Evolutionary conservation across 2,797 vertebrate genomes (phyloP).

Genomic region (Acanthornis magna): DNA sequence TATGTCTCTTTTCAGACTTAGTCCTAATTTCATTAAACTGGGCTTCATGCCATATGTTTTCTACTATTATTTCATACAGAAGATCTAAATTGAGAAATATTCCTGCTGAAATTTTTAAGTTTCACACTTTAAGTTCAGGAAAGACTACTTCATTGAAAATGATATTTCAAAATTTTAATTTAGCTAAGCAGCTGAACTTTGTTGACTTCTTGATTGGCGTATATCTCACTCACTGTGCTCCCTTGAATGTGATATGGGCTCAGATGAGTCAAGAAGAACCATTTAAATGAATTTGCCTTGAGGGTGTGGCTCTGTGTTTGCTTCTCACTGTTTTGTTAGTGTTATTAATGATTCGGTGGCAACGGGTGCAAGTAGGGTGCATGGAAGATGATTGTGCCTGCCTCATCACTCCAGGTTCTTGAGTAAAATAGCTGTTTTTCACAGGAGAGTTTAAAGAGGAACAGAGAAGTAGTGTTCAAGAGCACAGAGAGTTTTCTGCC

Average conservation of each 20-base stretch:
- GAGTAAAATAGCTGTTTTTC: neutral
- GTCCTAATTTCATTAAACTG: neutral
- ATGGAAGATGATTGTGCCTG: neutral
- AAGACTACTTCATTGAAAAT: neutral
- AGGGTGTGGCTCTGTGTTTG: neutral
- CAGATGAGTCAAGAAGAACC: neutral
- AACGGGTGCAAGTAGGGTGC: neutral
- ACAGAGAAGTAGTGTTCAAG: neutral
- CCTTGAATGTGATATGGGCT: neutral
- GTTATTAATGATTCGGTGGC: neutral
- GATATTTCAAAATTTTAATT: neutral
- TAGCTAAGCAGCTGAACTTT: neutral
- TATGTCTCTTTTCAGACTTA: neutral
- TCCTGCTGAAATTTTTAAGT: neutral
- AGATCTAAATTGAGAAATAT: neutral
- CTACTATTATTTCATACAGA: neutral
- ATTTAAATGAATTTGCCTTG: neutral
- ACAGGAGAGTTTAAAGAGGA: neutral
- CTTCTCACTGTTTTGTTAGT: neutral
- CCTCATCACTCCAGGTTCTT: neutral
- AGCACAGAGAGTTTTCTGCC: neutral
- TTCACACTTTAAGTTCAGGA: neutral
- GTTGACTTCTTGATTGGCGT: neutral
- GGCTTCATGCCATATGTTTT: neutral
- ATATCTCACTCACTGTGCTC: neutral